Evolutionary conservation across 2,888 invertebrate genomes (phyloP), one percentile per base, ranked within the genome.

Genomic region (Hydriomena furcata): DNA sequence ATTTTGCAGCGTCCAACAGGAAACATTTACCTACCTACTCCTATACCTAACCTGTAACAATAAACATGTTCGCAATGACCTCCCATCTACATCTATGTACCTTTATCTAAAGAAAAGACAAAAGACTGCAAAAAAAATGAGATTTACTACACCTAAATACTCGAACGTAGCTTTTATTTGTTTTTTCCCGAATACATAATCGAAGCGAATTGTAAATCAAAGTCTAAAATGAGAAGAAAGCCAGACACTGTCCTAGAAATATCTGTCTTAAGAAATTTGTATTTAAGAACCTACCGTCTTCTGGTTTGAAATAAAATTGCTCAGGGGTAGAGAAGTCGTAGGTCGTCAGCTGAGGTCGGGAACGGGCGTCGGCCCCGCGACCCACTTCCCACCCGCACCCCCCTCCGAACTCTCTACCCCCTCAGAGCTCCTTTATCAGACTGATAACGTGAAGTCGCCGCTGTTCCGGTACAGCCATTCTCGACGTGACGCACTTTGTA

Each of bases 281-380:
- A 55, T 61, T 63, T 54, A 58, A 52, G 55, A 43, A 25, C 35
- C 8, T 25, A 46, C 34, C 43, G 47, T 47, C 44, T 55, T 53
- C 37, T 63, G 61, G 64, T 54, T 66, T 49, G 63, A 65, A 67
- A n/a, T n/a, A n/a, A n/a, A n/a, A 74, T 70, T 73, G 67, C 60
- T 64, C 61, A 68, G 74, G 82, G 80, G 79, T 75, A 73, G 72
- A 63, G 71, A 70, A 70, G 71, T 71, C 68, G 76, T 65, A 76
- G 78, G 79, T 77, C 73, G 76, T 61, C 73, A 72, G 66, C 71
- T 66, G 73, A 75, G 83, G 79, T 79, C 80, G 77, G 65, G 76
- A 76, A 67, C 76, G 87, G 84, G 71, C 85, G 85, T 74, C 86
- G 87, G 80, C 82, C 83, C 65, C 82, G 75, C 86, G 87, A 84